Evolutionary conservation across 2,888 invertebrate genomes (phyloP), one percentile per base, ranked within the genome.

Genomic region (Acheta domesticus): DNA sequence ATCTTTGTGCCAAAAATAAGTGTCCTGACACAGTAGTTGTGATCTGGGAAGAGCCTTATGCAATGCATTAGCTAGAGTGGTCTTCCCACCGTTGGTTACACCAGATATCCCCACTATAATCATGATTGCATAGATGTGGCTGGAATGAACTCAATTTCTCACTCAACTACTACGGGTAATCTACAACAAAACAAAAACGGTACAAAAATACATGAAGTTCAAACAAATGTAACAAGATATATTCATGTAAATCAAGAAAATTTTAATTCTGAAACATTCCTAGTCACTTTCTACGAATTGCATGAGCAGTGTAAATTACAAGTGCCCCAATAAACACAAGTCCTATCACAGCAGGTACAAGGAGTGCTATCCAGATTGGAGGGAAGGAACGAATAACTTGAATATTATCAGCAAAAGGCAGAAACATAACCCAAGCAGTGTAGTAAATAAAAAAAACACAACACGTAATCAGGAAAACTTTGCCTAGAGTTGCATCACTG

Each of bases 31-130:
- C 75, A 95, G 88, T 0, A 93, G 36, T 78, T 85, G 83, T 48
- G 88, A 86, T 79, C 86, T 84, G 0, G 88, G 86, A 2, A 90
- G 86, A 49, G 82, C 84, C 1, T 87, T 84, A 11, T 86, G 87
- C 21, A 96, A 85, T 80, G 87, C 87, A 79, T 88, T 89, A 0
- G 94, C 90, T 73, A 95, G 85, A 0, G 93, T 92, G 0, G 94
- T 93, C 87, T 96, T 96, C 0, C 96, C 96, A 23, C 94, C 93
- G 84, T 94, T 94, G 0, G 96, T 96, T 2, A 93, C 93, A 1
- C 96, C 94, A 74, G 93, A 92, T 82, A 96, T 90, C 12, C 94
- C 95, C 80, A 93, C 87, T 78, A 93, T 87, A 74, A 91, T 83
- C 90, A 90, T 91, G 78, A 80, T 82, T 36, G 20, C 49, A 48